phyloP scores from a whole-genome alignment of 2,797 vertebrate genomes.

The Falco rusticolus region DNA sequence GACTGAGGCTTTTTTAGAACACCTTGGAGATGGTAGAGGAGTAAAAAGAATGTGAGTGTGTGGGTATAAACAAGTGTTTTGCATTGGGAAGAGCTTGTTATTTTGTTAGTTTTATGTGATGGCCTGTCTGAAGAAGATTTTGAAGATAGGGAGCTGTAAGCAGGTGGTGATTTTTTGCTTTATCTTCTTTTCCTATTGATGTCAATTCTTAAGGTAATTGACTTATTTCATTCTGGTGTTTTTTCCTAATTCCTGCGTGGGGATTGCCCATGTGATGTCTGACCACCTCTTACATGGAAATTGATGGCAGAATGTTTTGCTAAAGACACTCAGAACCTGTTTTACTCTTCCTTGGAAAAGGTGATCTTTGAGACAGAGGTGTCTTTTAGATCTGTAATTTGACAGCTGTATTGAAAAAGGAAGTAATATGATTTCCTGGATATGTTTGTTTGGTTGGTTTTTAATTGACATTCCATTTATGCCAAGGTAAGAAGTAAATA shows the following conservation, averaged over 20 bases:
- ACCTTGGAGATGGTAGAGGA: neutral
- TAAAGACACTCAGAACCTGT: neutral
- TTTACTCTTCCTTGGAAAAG: neutral
- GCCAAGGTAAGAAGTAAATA: neutral
- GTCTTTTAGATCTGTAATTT: neutral
- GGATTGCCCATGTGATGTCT: neutral
- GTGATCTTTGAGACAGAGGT: neutral
- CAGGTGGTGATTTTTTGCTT: neutral
- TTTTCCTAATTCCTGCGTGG: neutral
- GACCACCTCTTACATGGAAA: neutral
- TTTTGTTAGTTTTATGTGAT: neutral
- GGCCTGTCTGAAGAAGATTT: neutral
- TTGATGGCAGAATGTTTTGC: neutral
- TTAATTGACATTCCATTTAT: neutral
- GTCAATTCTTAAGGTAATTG: neutral
- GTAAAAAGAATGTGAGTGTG: neutral
- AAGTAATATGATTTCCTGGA: neutral
- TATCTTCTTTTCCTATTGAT: neutral
- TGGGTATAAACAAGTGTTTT: neutral
- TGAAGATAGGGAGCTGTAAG: neutral
- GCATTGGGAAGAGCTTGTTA: neutral
- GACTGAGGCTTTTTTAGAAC: neutral
- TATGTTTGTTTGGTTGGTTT: neutral
- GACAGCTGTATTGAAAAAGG: neutral
- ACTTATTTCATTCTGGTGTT: neutral